Evolutionary conservation across 2,797 vertebrate genomes (phyloP), one percentile per base, ranked within the genome.

Genomic region (Numenius phaeopus): DNA sequence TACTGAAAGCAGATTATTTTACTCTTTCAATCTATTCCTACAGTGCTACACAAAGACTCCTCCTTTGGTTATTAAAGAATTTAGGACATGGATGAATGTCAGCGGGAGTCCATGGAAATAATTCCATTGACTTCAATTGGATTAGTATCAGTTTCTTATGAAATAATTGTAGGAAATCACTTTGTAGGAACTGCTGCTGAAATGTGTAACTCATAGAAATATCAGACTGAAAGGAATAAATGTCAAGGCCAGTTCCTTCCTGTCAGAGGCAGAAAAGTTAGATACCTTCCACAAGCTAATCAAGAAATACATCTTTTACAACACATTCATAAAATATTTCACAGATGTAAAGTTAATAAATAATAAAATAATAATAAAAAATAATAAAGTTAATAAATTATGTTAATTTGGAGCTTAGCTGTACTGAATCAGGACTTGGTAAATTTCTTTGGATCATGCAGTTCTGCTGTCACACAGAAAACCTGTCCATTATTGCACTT

Each of bases 1-100:
- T 79, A 73, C 62, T 40, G 39, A 91, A 89, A 94, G 62, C n/a
- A 84, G 73, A 82, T 90, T 57, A 78, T 79, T 90, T 95, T 87
- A 46, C 32, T 76, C 64, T n/a, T 54, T 85, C 26, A 79, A 39
- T 84, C 19, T 73, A 1, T 94, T 89, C 29, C 59, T 89, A 22
- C 27, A 44, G 55, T 80, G 67, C 55, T 77, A 26, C n/a, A 59
- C 40, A 85, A 85, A 83, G 50, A 23, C 47, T 77, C 3, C 12
- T 75, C 21, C 8, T 19, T 77, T 59, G 26, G 17, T 80, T 76
- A 37, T 58, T 89, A 66, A 67, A 70, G 59, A 78, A 86, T 88
- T 83, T 61, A 90, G 65, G 61, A 15, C 69, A 71, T 37, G 54
- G 44, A 64, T 52, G 54, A 95, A 73, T 64, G n/a, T 85, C 64